Conservation (phyloP, 1,140 invertebrate species). For the Cherax quadricarinatus region DNA sequence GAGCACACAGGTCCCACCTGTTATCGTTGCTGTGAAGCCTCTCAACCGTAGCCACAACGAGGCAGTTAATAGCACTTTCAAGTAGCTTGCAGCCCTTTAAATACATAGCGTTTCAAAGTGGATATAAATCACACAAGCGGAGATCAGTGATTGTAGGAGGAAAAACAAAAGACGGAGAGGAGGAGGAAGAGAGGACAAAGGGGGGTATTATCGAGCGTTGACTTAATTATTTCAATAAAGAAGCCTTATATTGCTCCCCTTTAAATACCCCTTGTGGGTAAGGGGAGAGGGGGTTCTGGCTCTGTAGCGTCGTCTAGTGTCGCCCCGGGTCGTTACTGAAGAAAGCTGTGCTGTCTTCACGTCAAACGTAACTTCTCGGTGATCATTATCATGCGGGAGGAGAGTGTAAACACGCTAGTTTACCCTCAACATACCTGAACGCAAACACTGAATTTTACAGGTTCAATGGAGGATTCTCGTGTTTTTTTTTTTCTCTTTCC, state of each 20-base stretch:
- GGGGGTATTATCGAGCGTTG: neutral
- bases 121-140: neutral
- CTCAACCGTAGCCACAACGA: neutral
- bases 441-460: conserved; percentile 31
- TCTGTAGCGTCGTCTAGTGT: neutral
- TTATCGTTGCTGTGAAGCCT: too few species aligned
- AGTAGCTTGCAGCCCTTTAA: neutral
- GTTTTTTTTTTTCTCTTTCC: neutral
- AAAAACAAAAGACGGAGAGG: neutral
- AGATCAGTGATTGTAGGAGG: neutral
- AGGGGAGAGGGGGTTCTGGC: neutral
- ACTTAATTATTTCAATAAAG: conserved; percentile 41
- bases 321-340: neutral
- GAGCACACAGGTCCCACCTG: too few species aligned
- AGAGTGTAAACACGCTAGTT: neutral
- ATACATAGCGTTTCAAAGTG: neutral
- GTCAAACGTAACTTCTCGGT: conserved; percentile 39
- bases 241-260: conserved; percentile 13
- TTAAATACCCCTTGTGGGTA: neutral
- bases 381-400: conserved; percentile 25
- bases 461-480: neutral
- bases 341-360: neutral
- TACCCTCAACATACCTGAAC: neutral
- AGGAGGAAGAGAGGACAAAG: neutral
- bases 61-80: conserved; percentile 2